Conservation (phyloP, 2,888 invertebrate species). For the Epistrophe eligans region DNA sequence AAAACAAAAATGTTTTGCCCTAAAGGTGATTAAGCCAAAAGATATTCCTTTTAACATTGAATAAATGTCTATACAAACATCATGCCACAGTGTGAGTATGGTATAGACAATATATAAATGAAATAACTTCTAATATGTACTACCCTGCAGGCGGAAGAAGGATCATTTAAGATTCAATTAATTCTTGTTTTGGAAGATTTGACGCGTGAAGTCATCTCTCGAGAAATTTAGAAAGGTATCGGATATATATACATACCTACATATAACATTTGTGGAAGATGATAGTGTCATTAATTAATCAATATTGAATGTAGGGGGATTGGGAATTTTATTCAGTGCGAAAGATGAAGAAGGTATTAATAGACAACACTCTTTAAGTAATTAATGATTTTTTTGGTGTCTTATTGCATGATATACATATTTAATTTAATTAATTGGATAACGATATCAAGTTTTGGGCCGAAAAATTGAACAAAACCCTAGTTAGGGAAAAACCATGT, state of each 20-base stretch:
- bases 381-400: neutral
- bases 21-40: slow-evolving; percentile 2
- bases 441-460: slow-evolving; percentile 8
- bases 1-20: neutral
- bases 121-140: neutral
- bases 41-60: neutral
- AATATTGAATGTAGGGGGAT: neutral
- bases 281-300: slow-evolving; percentile 38
- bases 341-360: slow-evolving; percentile 11
- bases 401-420: neutral
- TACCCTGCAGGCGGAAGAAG: neutral
- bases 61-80: neutral
- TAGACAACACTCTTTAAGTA: neutral
- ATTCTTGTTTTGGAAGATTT: slow-evolving; percentile 22
- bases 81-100: neutral
- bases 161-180: slow-evolving; percentile 37
- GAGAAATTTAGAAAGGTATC: neutral
- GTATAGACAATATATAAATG: neutral
- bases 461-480: neutral
- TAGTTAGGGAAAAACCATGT: too few species aligned
- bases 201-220: slow-evolving; percentile 18
- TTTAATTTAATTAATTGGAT: slow-evolving; percentile 18
- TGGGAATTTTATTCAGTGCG: slow-evolving; percentile 3
- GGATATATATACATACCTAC: neutral
- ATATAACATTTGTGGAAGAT: slow-evolving; percentile 5